These are phyloP conservation scores for Notarius lentiginosus DNA, from an alignment of 2,113 vertebrate genomes.

Conservation along the genomic window DNA sequence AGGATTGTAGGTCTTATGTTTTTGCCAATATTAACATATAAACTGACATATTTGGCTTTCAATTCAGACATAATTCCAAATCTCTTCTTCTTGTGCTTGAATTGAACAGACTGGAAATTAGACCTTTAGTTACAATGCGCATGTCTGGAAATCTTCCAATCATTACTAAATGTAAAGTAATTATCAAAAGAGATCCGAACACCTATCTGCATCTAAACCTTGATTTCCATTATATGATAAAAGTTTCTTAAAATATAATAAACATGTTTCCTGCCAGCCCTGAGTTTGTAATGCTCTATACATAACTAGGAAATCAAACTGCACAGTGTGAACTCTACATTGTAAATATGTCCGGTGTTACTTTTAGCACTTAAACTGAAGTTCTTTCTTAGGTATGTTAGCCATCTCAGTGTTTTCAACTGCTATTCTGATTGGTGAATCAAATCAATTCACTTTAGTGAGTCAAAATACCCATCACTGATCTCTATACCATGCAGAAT, in stretches of 20 bases:
- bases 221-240: neutral
- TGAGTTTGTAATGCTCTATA: neutral
- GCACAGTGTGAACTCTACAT: no score
- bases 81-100: neutral
- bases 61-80: neutral
- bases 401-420: neutral
- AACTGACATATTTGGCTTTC: neutral
- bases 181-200: neutral
- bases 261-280: neutral
- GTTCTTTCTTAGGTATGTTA: neutral
- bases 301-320: neutral
- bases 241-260: neutral
- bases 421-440: neutral
- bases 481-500: neutral
- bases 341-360: neutral
- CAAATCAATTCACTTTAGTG: neutral
- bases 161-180: neutral
- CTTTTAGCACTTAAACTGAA: neutral
- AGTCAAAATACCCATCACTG: neutral
- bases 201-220: neutral
- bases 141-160: neutral
- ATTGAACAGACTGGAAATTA: neutral
- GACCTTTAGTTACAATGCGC: neutral
- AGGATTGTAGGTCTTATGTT: neutral
- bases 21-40: neutral